Conservation (phyloP, 2,113 vertebrate genomes). For the Callaeas wilsoni region DNA sequence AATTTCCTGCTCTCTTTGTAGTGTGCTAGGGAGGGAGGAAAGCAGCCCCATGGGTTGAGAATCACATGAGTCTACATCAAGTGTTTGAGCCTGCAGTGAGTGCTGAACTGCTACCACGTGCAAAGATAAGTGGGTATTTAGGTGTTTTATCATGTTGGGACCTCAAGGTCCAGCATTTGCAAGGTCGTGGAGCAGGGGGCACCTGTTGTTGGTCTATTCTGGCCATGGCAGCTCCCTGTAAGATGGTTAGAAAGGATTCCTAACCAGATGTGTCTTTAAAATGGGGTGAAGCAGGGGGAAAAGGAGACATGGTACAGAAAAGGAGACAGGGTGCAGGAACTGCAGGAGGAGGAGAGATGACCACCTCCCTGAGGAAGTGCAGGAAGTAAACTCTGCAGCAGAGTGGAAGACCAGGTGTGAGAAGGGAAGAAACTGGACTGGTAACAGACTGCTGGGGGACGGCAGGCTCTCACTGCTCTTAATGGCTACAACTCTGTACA, state of each 20-base stretch:
- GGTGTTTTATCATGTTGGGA: background rate
- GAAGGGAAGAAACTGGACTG: background rate
- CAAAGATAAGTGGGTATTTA: background rate
- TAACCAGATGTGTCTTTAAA: background rate
- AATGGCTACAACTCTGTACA: accelerated
- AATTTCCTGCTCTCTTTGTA: background rate
- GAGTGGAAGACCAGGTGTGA: background rate
- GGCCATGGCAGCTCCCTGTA: background rate
- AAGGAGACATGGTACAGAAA: background rate
- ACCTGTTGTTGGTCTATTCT: background rate
- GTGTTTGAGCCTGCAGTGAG: background rate
- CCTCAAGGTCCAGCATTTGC: background rate
- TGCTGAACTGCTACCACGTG: background rate
- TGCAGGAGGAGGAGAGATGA: background rate
- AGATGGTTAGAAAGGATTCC: background rate
- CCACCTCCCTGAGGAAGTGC: background rate
- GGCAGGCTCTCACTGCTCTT: background rate
- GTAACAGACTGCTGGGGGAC: background rate
- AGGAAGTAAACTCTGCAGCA: background rate
- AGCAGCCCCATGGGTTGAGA: background rate
- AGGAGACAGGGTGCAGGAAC: background rate
- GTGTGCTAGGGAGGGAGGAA: background rate
- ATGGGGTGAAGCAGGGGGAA: background rate
- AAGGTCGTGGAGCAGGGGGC: background rate
- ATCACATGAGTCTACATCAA: background rate